Base-by-base conservation (phyloP, 1,140 invertebrate species). In the Archivesica marissinica region DNA sequence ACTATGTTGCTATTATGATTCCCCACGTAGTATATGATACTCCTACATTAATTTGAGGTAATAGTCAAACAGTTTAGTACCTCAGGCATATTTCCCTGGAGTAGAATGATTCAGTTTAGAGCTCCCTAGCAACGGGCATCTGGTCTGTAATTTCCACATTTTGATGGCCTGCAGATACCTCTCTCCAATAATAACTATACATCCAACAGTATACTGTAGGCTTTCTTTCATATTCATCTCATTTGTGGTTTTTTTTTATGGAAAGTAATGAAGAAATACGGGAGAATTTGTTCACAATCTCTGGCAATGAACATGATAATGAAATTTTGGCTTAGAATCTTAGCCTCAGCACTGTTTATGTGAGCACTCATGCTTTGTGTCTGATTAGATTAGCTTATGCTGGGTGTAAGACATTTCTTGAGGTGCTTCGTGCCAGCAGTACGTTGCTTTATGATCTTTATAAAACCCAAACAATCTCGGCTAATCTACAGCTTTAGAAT, bases 41-140 rank as follows among this genome's bases (percentile, higher is more conserved):
- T 30, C 25, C 25, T 44, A 28, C 68, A 72, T 72, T 72, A 41
- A 72, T 47, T 72, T n/a, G 30, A 33, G 68, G 41, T 72, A 72
- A 72, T 72, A 72, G 50, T 72, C 68, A 44, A 72, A 50, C 68
- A 72, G 20, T 72, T 72, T 47, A 72, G 68, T 44, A 47, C 41
- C 39, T 23, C n/a, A 9, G n/a, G 39, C 13, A 72, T 72, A 72
- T 72, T 72, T 72, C 68, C 39, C 41, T 47, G 20, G 28, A 25
- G 41, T 72, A 25, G 50, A 47, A 11, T 47, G 33, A 28, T 28
- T 33, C 28, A 4, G 17, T 30, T 50, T 25, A 47, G 38, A 33
- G 20, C 39, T 72, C 44, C 28, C 68, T 23, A 30, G 23, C 39
- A 28, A 35, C 13, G 25, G 30, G 30, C 59, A 64, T 64, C 59